Percentiles rank a stretch among this genome's conserved stretches.
phyloP scores from a whole-genome alignment of 1,140 invertebrate species.

The Drosophila sproati region DNA sequence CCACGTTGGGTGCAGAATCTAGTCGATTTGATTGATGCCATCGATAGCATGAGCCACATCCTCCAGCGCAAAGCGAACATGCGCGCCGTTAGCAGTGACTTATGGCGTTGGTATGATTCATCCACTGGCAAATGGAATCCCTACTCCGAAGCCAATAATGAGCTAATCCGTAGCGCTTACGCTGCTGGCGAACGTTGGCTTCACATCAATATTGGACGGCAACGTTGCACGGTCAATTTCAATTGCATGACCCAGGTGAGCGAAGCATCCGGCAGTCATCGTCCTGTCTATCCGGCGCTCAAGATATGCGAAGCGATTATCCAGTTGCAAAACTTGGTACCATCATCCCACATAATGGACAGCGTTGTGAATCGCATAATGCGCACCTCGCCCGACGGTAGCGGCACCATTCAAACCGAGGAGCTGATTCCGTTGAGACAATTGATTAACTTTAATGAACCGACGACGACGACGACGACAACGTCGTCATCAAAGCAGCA shows the following conservation, averaged over 20 bases:
- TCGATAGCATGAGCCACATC: conserved; percentile 91
- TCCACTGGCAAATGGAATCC: conserved; percentile 92
- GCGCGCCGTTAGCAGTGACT: conserved; percentile 88
- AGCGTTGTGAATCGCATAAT: conserved; percentile 58
- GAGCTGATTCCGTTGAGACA: conserved; percentile 54
- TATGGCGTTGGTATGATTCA: conserved; percentile 96
- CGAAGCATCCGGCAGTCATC: conserved; percentile 92
- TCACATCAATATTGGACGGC: conserved; percentile 90
- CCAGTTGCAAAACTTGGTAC: conserved; percentile 38
- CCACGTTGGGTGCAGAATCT: conserved; percentile 93
- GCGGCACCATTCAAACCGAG: conserved; percentile 48
- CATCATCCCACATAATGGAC: conserved; percentile 41
- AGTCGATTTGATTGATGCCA: conserved; percentile 91
- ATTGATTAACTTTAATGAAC: conserved; percentile 60
- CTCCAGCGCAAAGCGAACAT: conserved; percentile 90
- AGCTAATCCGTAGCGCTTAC: conserved; percentile 93
- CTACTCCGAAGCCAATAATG: conserved; percentile 91
- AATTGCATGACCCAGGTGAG: conserved; percentile 93
- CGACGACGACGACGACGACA: background rate
- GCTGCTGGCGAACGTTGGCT: conserved; percentile 90
- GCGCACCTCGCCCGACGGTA: conserved; percentile 48
- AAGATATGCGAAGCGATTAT: conserved; percentile 73
- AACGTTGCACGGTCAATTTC: conserved; percentile 93
- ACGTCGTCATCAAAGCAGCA: background rate
- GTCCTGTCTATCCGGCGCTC: conserved; percentile 92